Percentiles rank a stretch among this genome's conserved stretches.
These are phyloP conservation scores for Hippocampus zosterae DNA, from an alignment of 2,113 vertebrate genomes.

Conservation along the genomic window DNA sequence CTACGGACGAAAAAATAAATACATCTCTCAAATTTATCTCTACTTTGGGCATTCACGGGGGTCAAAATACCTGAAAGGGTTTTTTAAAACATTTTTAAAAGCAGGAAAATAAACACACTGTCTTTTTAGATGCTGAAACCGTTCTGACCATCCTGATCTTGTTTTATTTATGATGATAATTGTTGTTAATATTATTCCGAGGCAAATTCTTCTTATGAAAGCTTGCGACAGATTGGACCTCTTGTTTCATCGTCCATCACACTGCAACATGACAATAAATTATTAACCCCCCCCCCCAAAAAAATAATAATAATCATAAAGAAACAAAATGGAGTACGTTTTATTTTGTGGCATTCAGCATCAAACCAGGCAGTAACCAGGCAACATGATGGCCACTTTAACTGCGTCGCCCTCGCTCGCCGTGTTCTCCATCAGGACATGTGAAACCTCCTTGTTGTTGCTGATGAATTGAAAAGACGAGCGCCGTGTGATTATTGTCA, in stretches of 20 bases:
- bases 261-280: constrained; percentile 74
- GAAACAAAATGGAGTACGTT: constrained; percentile 8
- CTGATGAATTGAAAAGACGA: constrained; percentile 89
- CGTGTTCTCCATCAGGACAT: constrained; percentile 58
- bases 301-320: constrained; percentile 7
- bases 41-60: constrained; percentile 25
- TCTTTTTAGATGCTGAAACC: constrained; percentile 75
- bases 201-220: constrained; percentile 66
- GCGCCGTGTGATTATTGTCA: constrained; percentile 85
- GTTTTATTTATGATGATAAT: constrained; percentile 76
- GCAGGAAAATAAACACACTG: constrained; percentile 64
- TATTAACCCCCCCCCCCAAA: constrained; percentile 74
- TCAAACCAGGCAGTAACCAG: constrained; percentile 60
- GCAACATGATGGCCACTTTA: constrained; percentile 66
- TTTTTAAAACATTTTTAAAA: too few relatives aligned
- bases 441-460: constrained; percentile 78
- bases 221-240: constrained; percentile 74
- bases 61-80: constrained; percentile 29
- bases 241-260: constrained; percentile 72
- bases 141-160: constrained; percentile 58
- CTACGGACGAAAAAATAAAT: not conserved
- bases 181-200: constrained; percentile 71
- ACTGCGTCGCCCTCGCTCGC: constrained; percentile 23
- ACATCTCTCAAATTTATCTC: not conserved
- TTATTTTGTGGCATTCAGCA: constrained; percentile 28